phyloP scores from a whole-genome alignment of 1,140 invertebrate species.

The Rhopalosiphum padi region DNA sequence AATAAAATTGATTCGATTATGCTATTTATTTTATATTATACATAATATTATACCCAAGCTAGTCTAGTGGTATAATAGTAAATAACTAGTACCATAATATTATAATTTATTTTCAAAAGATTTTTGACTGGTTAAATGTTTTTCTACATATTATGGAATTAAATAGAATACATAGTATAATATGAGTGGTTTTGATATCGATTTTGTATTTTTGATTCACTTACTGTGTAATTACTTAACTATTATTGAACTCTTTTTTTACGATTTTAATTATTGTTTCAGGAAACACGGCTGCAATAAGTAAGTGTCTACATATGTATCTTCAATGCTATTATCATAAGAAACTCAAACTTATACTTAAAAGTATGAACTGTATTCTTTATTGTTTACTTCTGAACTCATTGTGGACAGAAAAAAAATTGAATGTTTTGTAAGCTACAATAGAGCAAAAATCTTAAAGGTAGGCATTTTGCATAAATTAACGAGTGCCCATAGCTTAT shows the following conservation, averaged over 20 bases:
- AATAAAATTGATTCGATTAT: background rate
- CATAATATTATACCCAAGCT: no score
- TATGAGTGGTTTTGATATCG: background rate
- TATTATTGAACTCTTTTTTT: background rate
- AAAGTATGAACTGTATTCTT: background rate
- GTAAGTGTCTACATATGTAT: background rate
- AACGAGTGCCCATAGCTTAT: background rate
- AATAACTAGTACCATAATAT: no score
- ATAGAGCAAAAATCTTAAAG: background rate
- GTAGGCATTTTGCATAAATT: background rate
- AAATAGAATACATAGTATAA: background rate
- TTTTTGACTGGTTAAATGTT: background rate
- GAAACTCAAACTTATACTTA: background rate
- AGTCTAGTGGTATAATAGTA: no score
- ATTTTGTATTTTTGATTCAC: background rate
- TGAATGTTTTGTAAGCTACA: background rate
- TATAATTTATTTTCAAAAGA: background rate
- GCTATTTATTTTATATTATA: background rate
- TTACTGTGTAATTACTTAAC: background rate
- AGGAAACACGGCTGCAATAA: slow-evolving; percentile 4
- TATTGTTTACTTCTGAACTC: background rate
- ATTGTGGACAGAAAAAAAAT: no score
- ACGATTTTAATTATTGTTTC: background rate
- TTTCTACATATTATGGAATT: background rate
- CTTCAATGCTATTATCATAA: background rate